Evolutionary conservation across 2,113 vertebrate species (phyloP), one percentile per base, ranked within the genome.

Genomic region (Gadus chalcogrammus): DNA sequence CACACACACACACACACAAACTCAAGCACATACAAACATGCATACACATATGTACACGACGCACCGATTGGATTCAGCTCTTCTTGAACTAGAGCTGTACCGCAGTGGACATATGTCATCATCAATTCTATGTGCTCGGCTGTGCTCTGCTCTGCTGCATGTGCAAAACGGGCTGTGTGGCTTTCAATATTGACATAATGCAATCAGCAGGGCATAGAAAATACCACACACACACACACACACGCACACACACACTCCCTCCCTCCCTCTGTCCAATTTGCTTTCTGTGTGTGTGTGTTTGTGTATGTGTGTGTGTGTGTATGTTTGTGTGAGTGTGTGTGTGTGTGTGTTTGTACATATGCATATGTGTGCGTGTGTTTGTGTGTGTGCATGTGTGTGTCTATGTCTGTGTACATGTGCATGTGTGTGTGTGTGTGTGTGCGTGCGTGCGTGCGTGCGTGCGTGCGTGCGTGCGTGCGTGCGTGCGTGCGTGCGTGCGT

Each of bases 361-460:
- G 61, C 58, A 38, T 27, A 61, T 69, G 56, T 72, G 67, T 75
- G 61, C 56, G 20, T 70, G 20, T 69, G 56, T 72, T 63, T 75
- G 61, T 56, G 20, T 70, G 20, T 55, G 17, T 65, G 17, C 15
- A 8, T 71, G 22, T 24, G 60, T 24, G 60, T 27, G 60, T 24
- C 9, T 27, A 8, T 24, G 60, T 24, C 9, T 61, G 60, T 18
- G 31, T 2, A 24, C 1, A 2, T 24, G 1, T 24, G 24, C 1
- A 2, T 24, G 24, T 24, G 24, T 24, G 24, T 2, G 38, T 42
- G 38, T 4, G 38, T 42, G 38, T 8, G 55, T 56, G 55, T 8
- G 17, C n/a, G n/a, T n/a, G n/a, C n/a, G n/a, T n/a, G n/a, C n/a
- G n/a, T n/a, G n/a, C n/a, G n/a, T n/a, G n/a, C n/a, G n/a, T n/a